Percentiles rank a stretch among this genome's conserved stretches.
Evolutionary conservation across 2,113 vertebrate genomes (phyloP).

Genomic region (Corythornis madagascariensis): DNA sequence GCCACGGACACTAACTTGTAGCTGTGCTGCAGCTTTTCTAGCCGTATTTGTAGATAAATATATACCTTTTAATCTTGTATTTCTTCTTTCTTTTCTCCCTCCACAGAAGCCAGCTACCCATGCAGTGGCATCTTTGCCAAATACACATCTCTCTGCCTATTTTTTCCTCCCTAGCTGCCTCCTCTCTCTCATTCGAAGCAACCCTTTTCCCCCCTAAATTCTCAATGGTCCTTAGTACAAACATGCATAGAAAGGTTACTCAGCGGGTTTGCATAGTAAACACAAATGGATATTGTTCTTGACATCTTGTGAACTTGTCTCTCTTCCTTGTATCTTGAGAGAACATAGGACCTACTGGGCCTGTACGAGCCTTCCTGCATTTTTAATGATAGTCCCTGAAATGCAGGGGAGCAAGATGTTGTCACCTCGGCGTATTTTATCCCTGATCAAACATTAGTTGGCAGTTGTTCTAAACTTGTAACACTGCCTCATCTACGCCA

Average conservation of each 20-base stretch:
- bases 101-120: not conserved
- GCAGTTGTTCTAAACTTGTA: slow-evolving; percentile 88
- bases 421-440: slow-evolving; percentile 94
- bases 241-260: slow-evolving; percentile 74
- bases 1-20: not conserved
- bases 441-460: slow-evolving; percentile 93
- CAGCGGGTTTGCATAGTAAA: slow-evolving; percentile 78
- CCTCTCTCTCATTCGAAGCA: not conserved
- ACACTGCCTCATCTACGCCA: slow-evolving; percentile 82
- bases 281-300: slow-evolving; percentile 86
- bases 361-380: slow-evolving; percentile 83
- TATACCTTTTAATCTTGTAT: not conserved
- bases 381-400: slow-evolving; percentile 90
- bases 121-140: not conserved
- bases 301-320: slow-evolving; percentile 89
- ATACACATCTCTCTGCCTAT: not conserved
- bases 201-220: slow-evolving; percentile 47
- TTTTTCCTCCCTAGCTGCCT: not conserved
- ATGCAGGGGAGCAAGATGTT: slow-evolving; percentile 88
- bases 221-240: slow-evolving; percentile 73
- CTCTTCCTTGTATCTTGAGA: slow-evolving; percentile 82
- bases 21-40: not conserved
- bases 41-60: not conserved
- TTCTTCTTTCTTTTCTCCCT: not conserved
- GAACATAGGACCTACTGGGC: slow-evolving; percentile 82